Percentiles rank a stretch among this genome's conserved stretches.
These are phyloP conservation scores for Zoanthus gigantus DNA, from an alignment of 92 coral and sea anemone genomes.

Conservation along the genomic window DNA sequence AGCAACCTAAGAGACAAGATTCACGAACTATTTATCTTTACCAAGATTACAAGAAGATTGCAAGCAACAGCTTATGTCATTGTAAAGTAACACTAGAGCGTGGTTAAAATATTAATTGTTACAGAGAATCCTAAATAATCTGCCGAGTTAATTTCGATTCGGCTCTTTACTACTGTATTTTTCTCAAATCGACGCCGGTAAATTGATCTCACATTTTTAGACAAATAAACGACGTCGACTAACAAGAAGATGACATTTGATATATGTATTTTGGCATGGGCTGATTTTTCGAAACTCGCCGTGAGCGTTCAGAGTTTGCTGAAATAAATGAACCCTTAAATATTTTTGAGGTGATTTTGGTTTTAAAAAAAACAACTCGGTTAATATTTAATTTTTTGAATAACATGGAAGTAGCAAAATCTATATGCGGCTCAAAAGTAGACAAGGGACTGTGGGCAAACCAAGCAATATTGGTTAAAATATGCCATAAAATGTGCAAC, in stretches of 20 bases:
- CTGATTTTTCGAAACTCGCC: conserved; percentile 1
- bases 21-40: background rate
- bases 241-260: background rate
- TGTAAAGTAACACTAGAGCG: background rate
- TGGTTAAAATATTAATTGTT: background rate
- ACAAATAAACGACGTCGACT: background rate
- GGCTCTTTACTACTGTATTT: conserved; percentile 17
- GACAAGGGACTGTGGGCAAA: background rate
- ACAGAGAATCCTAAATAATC: conserved; percentile 6
- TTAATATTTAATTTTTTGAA: too few relatives aligned
- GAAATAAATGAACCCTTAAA: background rate
- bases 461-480: background rate
- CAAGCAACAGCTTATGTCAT: conserved; percentile 17
- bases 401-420: background rate
- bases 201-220: background rate
- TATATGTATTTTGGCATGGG: background rate
- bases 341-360: background rate
- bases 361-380: background rate
- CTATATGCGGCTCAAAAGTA: background rate
- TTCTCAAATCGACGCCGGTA: conserved; percentile 22
- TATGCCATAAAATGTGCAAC: background rate
- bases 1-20: background rate
- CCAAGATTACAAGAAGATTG: background rate
- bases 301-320: background rate
- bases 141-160: conserved; percentile 22